These are phyloP conservation scores for Abrostola triplasia DNA, from an alignment of 2,888 invertebrate genomes.

Conservation along the genomic window DNA sequence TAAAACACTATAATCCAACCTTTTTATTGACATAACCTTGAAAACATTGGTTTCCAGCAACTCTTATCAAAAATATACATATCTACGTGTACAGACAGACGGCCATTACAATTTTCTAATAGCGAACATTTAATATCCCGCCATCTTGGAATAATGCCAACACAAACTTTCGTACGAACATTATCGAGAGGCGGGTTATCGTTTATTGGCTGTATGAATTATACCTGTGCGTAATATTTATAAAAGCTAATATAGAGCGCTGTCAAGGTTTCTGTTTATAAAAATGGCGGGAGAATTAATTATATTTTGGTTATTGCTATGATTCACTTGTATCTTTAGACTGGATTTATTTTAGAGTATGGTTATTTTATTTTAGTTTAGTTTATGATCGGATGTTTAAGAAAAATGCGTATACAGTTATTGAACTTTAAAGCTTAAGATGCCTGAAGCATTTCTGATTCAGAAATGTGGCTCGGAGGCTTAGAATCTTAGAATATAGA, in stretches of 20 bases:
- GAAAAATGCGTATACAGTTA: too few relatives aligned
- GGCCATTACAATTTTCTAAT: conserved; percentile 38
- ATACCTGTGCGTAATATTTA: conserved; percentile 51
- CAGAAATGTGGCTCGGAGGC: too few relatives aligned
- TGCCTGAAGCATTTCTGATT: too few relatives aligned
- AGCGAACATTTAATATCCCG: conserved; percentile 21
- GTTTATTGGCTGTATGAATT: conserved; percentile 52
- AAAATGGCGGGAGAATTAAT: conserved; percentile 40
- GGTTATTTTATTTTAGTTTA: neutral
- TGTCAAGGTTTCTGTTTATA: conserved; percentile 44
- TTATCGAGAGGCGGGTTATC: conserved; percentile 57
- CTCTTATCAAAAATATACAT: conserved; percentile 3
- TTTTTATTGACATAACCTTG: conserved; percentile 11
- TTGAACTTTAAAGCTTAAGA: too few relatives aligned
- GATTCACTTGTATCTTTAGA: conserved; percentile 12
- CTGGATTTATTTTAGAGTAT: neutral
- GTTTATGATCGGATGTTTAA: neutral
- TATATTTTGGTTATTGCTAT: conserved; percentile 12
- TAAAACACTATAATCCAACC: neutral
- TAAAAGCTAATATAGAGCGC: conserved; percentile 41
- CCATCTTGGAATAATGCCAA: conserved; percentile 44
- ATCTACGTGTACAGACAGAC: conserved; percentile 3
- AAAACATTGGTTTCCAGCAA: conserved; percentile 6
- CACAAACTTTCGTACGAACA: conserved; percentile 42
- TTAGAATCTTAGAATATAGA: too few relatives aligned